Evolutionary conservation across 2,113 vertebrate species (phyloP).

Genomic region (Aptenodytes forsteri): DNA sequence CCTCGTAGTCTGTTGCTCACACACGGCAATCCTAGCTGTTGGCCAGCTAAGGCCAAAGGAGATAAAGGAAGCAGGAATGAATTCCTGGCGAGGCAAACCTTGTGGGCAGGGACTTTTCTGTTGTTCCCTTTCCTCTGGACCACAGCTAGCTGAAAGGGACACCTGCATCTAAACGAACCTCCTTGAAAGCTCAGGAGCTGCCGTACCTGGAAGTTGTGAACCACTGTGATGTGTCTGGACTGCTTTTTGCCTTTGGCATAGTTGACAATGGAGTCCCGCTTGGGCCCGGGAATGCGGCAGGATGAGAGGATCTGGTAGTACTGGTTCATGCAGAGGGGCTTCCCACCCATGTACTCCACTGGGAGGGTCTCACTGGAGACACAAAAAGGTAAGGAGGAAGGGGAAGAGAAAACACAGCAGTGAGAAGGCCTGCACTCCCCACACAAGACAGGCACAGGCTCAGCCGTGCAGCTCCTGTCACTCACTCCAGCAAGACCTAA

Average conservation of each 20-base stretch:
- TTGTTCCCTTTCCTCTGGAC: neutral
- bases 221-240: constrained; percentile 89
- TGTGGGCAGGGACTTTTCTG: neutral
- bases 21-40: neutral
- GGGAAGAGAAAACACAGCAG: neutral
- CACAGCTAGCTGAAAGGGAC: neutral
- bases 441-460: neutral
- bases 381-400: neutral
- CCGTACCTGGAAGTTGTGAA: constrained; percentile 96
- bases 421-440: neutral
- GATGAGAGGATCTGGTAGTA: constrained; percentile 96
- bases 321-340: constrained; percentile 96
- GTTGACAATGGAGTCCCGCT: constrained; percentile 88
- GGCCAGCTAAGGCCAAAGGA: neutral
- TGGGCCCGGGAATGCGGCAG: constrained; percentile 91
- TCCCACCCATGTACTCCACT: constrained; percentile 86
- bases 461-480: neutral
- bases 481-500: neutral
- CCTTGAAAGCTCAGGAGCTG: neutral
- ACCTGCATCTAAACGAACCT: neutral
- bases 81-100: neutral
- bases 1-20: neutral
- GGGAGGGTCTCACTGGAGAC: constrained; percentile 85
- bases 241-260: constrained; percentile 78
- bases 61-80: neutral